These are phyloP conservation scores for Girardia tigrina DNA, from an alignment of 2,888 invertebrate species.

Conservation along the genomic window DNA sequence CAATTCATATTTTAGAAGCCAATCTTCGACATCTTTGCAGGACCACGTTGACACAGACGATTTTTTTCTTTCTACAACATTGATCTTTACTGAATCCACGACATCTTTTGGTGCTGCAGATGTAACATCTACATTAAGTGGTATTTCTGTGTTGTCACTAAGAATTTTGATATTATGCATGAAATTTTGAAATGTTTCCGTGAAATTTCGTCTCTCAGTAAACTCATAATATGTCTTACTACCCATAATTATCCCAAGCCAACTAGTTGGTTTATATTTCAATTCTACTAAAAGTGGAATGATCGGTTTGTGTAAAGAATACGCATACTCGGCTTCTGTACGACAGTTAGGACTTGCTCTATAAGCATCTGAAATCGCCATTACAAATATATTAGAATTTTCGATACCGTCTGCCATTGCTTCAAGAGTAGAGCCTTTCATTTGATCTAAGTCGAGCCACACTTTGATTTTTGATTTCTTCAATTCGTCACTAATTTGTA, in stretches of 20 bases:
- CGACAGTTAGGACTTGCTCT: conserved; percentile 35
- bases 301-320: conserved; percentile 44
- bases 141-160: too few species aligned
- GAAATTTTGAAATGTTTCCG: too few species aligned
- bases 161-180: too few species aligned
- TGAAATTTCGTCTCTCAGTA: conserved; percentile 42
- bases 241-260: conserved; percentile 45
- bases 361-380: conserved; percentile 36
- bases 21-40: too few species aligned
- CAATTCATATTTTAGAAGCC: too few species aligned
- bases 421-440: conserved; percentile 14
- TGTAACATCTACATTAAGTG: too few species aligned
- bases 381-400: conserved; percentile 27
- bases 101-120: too few species aligned
- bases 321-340: conserved; percentile 46
- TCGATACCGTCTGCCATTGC: conserved; percentile 36
- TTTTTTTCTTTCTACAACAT: too few species aligned
- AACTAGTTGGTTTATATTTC: conserved; percentile 46
- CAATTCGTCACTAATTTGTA: conserved; percentile 39
- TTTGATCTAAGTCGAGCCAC: conserved; percentile 35
- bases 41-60: too few species aligned
- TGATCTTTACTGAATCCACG: too few species aligned
- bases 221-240: conserved; percentile 46
- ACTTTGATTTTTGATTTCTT: conserved; percentile 27
- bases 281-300: conserved; percentile 46